Evolutionary conservation across 1,140 invertebrate genomes (phyloP), one percentile per base, ranked within the genome.

Genomic region (Macrostomum lignano): DNA sequence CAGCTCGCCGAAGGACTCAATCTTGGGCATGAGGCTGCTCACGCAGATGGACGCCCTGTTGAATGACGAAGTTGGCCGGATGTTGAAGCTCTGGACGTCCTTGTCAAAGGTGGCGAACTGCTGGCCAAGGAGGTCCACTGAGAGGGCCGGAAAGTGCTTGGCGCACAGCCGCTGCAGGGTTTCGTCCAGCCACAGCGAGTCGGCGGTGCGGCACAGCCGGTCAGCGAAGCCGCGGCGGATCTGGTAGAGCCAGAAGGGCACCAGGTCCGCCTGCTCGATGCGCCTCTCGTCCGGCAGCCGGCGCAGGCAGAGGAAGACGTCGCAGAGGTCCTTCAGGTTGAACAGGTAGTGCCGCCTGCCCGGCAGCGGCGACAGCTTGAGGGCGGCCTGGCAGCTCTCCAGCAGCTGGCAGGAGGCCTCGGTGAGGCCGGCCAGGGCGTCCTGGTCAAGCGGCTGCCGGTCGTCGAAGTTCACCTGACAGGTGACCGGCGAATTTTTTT

Each of bases 271-370:
- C 26, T 52, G 49, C 39, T 57, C 51, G 29, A 47, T 51, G 33
- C 49, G 42, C 21, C 46, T 49, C 24, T 55, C 48, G 38, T 52
- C 49, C 31, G 46, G 43, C 14, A 57, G 33, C 17, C 45, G 37
- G 30, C 44, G 44, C 38, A 57, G 26, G 36, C 46, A 47, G 52
- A 55, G 51, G 41, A 55, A 51, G 29, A 51, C 51, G n/a, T 42
- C 49, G 13, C 45, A 46, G 13, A 58, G 41, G 38, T 53, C 48
- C 32, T 47, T 51, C n/a, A 58, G 39, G 20, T 50, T 49, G 34
- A 55, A 58, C 5, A 54, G 39, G 38, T 58, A 58, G 38, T 58
- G 52, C 23, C 43, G 37, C 37, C 53, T 37, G 2, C 55, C 55
- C 13, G 48, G 45, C 38, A 51, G 47, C 6, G 47, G 44, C 17